Base-by-base conservation (phyloP, 1,140 invertebrate genomes). In the Helicoverpa armigera region DNA sequence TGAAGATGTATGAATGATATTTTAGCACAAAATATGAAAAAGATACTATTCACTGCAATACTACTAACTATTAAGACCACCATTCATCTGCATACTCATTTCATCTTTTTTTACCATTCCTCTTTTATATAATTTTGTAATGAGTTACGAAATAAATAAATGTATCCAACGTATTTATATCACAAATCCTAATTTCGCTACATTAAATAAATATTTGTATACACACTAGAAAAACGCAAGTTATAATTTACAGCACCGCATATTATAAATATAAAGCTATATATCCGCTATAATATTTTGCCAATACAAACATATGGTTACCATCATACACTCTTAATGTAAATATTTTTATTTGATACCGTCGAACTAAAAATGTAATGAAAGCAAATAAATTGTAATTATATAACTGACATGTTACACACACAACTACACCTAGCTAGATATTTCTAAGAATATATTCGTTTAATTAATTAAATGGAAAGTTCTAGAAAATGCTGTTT, bases 261-360 rank as follows among this genome's bases (percentile, higher is more conserved):
- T 43, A 58, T 13, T 67, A 74, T 80, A 53, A 58, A 65, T 72
- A 14, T 65, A 4, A 63, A 74, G 51, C 31, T 10, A 31, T 73
- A 58, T 63, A 74, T 74, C 79, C 70, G 51, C 61, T 67, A 4
- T n/a, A 14, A 56, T 77, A 76, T 76, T 72, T 76, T 73, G 63
- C 73, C 65, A 61, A 70, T 76, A 70, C 48, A 60, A 81, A 77
- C 80, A 81, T 70, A 54, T 70, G 80, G 80, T 69, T 81, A 70
- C 56, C 56, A n/a, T 81, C 73, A 69, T 58, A 70, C 63, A 12
- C 13, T 65, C 43, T 58, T 70, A 70, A 76, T 76, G 65, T 31
- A 61, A 70, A 67, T 61, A 31, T 58, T 76, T 76, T 58, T 81
- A 67, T 53, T 75, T 81, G 53, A 56, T 74, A 29, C 72, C 29